Evolutionary conservation across 2,113 vertebrate species (phyloP).

Genomic region (Eulemur macaco): DNA sequence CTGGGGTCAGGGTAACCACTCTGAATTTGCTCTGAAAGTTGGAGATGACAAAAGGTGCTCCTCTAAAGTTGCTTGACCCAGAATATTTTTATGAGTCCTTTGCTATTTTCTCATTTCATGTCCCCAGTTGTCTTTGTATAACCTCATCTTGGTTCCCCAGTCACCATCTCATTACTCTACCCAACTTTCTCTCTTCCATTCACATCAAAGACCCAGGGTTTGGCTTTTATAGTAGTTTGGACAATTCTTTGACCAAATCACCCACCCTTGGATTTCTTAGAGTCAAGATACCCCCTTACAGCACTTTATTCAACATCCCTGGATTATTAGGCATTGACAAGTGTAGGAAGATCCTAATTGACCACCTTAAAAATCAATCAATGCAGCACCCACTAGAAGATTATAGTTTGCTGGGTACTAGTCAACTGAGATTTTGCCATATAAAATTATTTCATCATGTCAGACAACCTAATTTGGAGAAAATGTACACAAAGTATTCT

Average conservation of each 20-base stretch:
- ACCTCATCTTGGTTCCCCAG: not conserved
- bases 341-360: not conserved
- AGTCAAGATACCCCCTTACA: not conserved
- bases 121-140: not conserved
- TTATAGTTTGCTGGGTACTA: not conserved
- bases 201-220: not conserved
- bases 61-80: not conserved
- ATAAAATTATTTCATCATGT: conserved; percentile 54
- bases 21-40: not conserved
- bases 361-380: conserved; percentile 24
- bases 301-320: conserved; percentile 7
- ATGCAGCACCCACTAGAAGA: not conserved
- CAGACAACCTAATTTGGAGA: conserved; percentile 61
- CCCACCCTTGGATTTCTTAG: not conserved
- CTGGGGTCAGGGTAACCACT: not conserved
- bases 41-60: not conserved
- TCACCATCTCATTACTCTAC: not conserved
- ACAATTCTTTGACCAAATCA: conserved; percentile 3
- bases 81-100: not conserved
- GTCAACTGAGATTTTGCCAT: conserved; percentile 20
- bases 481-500: conserved; percentile 12
- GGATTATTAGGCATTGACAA: not conserved
- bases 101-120: not conserved
- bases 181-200: not conserved
- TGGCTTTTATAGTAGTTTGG: not conserved